phyloP scores from a whole-genome alignment of 2,888 invertebrate genomes.

The Tribolium freemani region DNA sequence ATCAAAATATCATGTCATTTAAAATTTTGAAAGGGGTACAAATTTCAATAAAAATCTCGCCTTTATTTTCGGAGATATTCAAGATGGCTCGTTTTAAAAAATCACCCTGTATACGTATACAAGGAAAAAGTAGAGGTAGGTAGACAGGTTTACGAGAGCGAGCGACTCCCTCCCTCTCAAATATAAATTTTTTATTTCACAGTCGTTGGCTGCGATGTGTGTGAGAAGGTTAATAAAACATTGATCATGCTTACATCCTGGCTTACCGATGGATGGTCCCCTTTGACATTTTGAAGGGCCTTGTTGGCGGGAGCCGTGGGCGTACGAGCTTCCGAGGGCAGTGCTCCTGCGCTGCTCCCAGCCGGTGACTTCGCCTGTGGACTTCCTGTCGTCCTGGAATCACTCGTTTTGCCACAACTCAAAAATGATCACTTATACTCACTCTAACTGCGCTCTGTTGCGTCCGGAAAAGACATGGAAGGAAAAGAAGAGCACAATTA shows the following conservation, averaged over 20 bases:
- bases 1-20: too few relatives aligned
- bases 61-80: too few relatives aligned
- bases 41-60: too few relatives aligned
- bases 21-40: too few relatives aligned
- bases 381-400: conserved; percentile 78
- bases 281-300: conserved; percentile 82
- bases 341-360: conserved; percentile 75
- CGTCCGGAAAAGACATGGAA: conserved; percentile 58
- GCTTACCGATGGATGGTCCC: conserved; percentile 84
- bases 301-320: conserved; percentile 80
- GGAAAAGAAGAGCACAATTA: conserved; percentile 45
- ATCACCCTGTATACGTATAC: too few relatives aligned
- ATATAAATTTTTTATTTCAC: not conserved
- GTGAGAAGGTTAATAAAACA: conserved; percentile 36
- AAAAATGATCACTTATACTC: conserved; percentile 62
- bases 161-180: too few relatives aligned
- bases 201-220: not conserved
- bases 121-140: too few relatives aligned
- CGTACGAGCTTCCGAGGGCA: conserved; percentile 71
- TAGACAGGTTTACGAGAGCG: too few relatives aligned
- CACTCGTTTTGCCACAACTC: not conserved
- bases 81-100: too few relatives aligned
- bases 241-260: conserved; percentile 64
- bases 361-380: conserved; percentile 84
- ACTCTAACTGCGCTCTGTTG: conserved; percentile 76